These are phyloP conservation scores for Drosophila orosa DNA, from an alignment of 1,140 invertebrate genomes.

Conservation along the genomic window DNA sequence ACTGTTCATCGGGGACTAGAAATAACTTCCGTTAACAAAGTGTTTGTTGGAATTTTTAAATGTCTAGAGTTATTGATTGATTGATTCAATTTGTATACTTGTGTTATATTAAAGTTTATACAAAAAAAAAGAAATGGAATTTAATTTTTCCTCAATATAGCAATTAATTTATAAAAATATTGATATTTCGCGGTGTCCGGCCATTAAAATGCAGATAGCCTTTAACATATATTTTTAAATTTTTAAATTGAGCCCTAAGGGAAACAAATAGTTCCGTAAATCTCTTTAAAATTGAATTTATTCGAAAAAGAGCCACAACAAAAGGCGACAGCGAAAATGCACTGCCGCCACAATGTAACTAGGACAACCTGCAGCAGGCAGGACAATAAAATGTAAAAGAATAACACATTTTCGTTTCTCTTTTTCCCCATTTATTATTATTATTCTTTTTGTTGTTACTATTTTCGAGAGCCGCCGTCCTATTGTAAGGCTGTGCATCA, in stretches of 20 bases:
- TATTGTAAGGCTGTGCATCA: conserved; percentile 61
- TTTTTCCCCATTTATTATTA: conserved; percentile 43
- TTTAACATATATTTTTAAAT: background rate
- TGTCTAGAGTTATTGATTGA: background rate
- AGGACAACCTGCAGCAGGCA: conserved; percentile 42
- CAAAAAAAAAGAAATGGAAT: background rate
- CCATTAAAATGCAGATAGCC: background rate
- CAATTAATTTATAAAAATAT: background rate
- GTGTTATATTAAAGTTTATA: background rate
- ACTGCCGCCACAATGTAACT: conserved; percentile 50
- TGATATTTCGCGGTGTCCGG: background rate
- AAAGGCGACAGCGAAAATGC: conserved; percentile 42
- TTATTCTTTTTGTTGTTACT: conserved; percentile 49
- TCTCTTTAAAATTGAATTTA: conserved; percentile 24
- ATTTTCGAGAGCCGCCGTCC: conserved; percentile 27
- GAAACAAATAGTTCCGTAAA: background rate
- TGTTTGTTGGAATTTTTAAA: conserved; percentile 16
- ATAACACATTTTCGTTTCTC: conserved; percentile 36
- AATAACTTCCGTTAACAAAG: conserved; percentile 17
- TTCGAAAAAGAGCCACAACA: conserved; percentile 33
- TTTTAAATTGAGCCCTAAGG: background rate
- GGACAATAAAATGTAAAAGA: conserved; percentile 55
- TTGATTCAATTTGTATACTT: background rate
- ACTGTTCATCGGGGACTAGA: background rate
- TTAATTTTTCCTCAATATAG: too few species aligned